These are phyloP conservation scores for Sinosuthora webbiana DNA, from an alignment of 2,113 vertebrate genomes.

Conservation along the genomic window DNA sequence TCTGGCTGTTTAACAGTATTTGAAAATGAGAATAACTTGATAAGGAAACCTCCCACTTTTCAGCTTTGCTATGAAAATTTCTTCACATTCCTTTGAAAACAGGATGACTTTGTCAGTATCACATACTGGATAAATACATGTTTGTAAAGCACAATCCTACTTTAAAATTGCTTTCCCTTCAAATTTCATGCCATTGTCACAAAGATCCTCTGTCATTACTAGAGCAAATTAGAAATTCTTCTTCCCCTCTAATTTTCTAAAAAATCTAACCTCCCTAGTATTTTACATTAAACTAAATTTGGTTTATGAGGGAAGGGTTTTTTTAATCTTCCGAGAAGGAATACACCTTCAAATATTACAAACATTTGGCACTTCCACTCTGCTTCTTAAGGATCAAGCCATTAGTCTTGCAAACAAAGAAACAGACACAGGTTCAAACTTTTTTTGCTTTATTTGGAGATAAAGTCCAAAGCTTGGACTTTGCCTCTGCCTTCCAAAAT, in stretches of 20 bases:
- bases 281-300: background rate
- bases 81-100: background rate
- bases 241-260: background rate
- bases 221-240: background rate
- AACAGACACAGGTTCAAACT: background rate
- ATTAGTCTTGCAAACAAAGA: background rate
- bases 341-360: background rate
- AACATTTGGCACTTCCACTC: background rate
- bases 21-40: background rate
- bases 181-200: background rate
- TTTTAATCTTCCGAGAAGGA: background rate
- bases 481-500: background rate
- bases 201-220: background rate
- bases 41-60: background rate
- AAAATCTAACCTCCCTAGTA: background rate
- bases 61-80: background rate
- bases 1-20: background rate
- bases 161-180: background rate
- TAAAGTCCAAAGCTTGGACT: background rate
- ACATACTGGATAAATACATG: background rate
- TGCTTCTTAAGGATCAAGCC: background rate
- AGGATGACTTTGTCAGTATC: background rate
- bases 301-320: fast-evolving
- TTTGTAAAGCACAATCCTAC: background rate
- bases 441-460: background rate